phyloP scores from a whole-genome alignment of 1,140 invertebrate genomes.

The Bacillus rossius region DNA sequence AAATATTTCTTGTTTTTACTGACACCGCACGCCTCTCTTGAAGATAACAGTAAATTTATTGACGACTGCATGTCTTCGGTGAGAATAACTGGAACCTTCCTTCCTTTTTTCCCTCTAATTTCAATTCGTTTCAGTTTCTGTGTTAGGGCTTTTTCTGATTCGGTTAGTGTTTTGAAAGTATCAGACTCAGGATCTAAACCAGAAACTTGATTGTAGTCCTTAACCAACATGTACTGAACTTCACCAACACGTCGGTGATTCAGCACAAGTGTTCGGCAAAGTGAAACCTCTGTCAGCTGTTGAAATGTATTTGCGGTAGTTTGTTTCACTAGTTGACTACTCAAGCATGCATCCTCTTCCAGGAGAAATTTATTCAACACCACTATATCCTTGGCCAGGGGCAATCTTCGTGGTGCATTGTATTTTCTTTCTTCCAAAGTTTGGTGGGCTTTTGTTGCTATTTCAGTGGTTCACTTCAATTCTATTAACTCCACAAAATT shows the following conservation, averaged over 20 bases:
- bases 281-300: neutral
- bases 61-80: neutral
- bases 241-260: neutral
- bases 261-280: neutral
- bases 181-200: neutral
- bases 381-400: neutral
- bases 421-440: constrained; percentile 3
- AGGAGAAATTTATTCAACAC: neutral
- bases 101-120: constrained; percentile 1
- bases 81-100: constrained; percentile 5
- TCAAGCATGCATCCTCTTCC: neutral
- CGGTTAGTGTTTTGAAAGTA: constrained; percentile 1
- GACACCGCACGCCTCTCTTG: neutral
- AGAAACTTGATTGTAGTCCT: constrained; percentile 4
- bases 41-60: neutral
- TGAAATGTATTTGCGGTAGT: neutral
- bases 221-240: neutral
- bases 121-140: neutral
- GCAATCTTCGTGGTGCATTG: neutral
- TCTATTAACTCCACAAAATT: neutral
- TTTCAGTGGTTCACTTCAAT: neutral
- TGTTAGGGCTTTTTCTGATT: constrained; percentile 12
- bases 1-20: neutral
- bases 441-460: neutral
- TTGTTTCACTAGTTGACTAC: neutral